These are phyloP conservation scores for Pituophis catenifer DNA, from an alignment of 2,113 vertebrate species.

Conservation along the genomic window DNA sequence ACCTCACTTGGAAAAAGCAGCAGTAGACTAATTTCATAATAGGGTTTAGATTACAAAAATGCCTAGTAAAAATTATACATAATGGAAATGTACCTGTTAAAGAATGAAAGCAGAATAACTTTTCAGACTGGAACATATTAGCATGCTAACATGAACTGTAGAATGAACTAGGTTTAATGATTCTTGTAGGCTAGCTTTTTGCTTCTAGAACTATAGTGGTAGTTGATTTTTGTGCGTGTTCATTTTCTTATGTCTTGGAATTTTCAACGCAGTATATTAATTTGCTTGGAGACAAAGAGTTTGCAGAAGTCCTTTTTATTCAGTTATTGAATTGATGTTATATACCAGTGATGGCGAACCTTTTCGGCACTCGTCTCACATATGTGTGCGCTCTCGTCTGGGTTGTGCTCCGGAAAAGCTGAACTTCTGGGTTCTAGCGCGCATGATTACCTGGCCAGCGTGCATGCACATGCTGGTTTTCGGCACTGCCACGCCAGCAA, in stretches of 20 bases:
- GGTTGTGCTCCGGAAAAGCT: no score
- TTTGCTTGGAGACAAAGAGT: not conserved
- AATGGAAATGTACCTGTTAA: not conserved
- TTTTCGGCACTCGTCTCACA: no score
- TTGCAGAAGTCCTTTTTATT: slow-evolving; percentile 33
- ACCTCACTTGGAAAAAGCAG: not conserved
- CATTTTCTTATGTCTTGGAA: not conserved
- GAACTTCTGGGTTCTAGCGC: no score
- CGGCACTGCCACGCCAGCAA: no score
- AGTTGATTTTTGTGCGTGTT: not conserved
- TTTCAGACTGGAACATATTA: not conserved
- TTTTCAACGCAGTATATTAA: not conserved
- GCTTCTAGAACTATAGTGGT: not conserved
- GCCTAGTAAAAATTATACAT: not conserved
- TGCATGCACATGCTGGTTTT: no score
- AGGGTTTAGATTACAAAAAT: not conserved
- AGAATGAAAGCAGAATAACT: not conserved
- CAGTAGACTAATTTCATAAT: not conserved
- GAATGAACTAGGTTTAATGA: not conserved
- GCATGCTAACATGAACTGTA: not conserved
- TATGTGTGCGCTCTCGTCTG: no score
- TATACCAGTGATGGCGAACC: not conserved
- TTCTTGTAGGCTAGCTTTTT: not conserved
- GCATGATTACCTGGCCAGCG: no score
- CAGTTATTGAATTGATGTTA: slow-evolving; percentile 29